Conservation (phyloP, 1,140 invertebrate species). For the Planococcus citri region DNA sequence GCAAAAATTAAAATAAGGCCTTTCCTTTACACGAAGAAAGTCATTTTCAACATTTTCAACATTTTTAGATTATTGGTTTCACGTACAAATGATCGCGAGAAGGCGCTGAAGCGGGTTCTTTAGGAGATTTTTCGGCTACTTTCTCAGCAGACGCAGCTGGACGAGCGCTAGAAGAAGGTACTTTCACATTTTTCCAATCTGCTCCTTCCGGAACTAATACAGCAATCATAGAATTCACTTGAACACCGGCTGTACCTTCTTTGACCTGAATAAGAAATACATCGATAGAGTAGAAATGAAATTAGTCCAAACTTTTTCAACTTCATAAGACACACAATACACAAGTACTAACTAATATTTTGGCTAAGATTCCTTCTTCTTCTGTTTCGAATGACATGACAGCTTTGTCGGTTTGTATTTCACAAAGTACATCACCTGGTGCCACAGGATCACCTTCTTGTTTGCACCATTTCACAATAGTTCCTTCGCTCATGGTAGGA, state of each 20-base stretch:
- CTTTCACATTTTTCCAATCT: conserved; percentile 55
- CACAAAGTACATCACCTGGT: conserved; percentile 83
- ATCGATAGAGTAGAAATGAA: not conserved
- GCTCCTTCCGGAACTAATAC: conserved; percentile 71
- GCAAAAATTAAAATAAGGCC: not conserved
- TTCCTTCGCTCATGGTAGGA: conserved; percentile 96
- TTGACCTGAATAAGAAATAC: conserved; percentile 34
- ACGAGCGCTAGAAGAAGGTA: conserved; percentile 44
- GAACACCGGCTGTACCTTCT: conserved; percentile 67
- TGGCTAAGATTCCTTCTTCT: conserved; percentile 94
- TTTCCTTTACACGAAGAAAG: too few species aligned
- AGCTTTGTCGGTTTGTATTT: conserved; percentile 99
- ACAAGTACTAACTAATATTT: conserved; percentile 52
- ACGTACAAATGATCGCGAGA: too few species aligned
- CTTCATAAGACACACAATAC: not conserved
- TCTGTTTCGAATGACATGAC: conserved; percentile 99
- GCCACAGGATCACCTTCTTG: conserved; percentile 76
- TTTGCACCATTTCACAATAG: conserved; percentile 94
- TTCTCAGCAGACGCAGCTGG: conserved; percentile 26
- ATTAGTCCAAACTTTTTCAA: too few species aligned
- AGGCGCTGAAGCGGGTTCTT: conserved; percentile 1
- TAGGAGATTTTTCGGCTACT: conserved; percentile 29
- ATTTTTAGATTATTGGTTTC: too few species aligned
- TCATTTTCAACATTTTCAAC: too few species aligned
- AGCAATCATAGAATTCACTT: conserved; percentile 74